Percentiles rank a stretch among this genome's conserved stretches.
These are phyloP conservation scores for Formica aserva DNA, from an alignment of 2,888 invertebrate genomes.

Conservation along the genomic window DNA sequence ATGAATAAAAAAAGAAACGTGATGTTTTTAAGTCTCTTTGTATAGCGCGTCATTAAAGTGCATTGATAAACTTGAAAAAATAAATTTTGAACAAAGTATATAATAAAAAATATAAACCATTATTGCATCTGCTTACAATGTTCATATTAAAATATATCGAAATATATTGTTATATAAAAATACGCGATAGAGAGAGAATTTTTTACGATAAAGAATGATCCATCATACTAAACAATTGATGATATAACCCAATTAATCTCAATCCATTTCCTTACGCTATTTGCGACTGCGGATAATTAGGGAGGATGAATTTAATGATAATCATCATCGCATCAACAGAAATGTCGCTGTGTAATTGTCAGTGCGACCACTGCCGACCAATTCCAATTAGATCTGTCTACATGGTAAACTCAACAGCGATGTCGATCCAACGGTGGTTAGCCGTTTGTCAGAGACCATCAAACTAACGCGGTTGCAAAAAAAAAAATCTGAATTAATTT, in stretches of 20 bases:
- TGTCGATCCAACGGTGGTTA: constrained; percentile 23
- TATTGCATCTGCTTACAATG: not conserved
- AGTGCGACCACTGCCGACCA: constrained; percentile 33
- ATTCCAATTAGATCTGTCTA: constrained; percentile 45
- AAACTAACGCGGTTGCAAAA: constrained; percentile 7
- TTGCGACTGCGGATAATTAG: constrained; percentile 35
- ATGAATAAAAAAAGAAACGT: not conserved
- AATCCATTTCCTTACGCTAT: constrained; percentile 25
- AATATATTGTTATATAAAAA: not conserved
- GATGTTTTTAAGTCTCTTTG: not conserved
- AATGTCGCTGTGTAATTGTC: constrained; percentile 47
- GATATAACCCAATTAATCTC: not conserved
- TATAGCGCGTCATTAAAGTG: not conserved
- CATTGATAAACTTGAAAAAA: not conserved
- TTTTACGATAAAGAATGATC: not conserved
- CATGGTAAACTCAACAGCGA: constrained; percentile 35
- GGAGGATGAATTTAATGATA: constrained; percentile 48
- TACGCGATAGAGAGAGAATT: not conserved
- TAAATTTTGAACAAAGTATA: not conserved
- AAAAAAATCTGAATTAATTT: constrained; percentile 33
- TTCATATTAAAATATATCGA: not conserved
- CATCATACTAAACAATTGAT: not conserved
- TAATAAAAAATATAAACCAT: constrained; percentile 2
- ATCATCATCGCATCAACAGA: constrained; percentile 43
- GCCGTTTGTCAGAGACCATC: constrained; percentile 47